Percentiles rank a stretch among this genome's conserved stretches.
phyloP scores from a whole-genome alignment of 2,113 vertebrate genomes.

The Smithornis capensis region DNA sequence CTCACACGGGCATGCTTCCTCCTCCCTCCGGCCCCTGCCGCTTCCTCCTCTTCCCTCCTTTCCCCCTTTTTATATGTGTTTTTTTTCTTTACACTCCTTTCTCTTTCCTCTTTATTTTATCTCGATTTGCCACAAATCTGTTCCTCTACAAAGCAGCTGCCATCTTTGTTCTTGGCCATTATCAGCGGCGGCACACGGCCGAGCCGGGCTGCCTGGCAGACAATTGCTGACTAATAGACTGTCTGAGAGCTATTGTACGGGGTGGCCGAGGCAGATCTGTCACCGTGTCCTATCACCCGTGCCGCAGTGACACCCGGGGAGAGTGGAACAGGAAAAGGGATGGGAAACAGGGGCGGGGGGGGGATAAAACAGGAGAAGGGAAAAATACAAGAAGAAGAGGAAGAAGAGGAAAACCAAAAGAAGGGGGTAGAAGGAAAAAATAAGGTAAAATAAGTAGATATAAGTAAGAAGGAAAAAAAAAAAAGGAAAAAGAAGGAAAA shows the following conservation, averaged over 20 bases:
- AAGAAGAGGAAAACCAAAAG: not conserved
- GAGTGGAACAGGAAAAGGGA: not conserved
- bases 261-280: constrained; percentile 63
- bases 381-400: too few species aligned
- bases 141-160: constrained; percentile 75
- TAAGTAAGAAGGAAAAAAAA: too few species aligned
- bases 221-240: constrained; percentile 74
- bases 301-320: constrained; percentile 6
- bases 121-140: constrained; percentile 77
- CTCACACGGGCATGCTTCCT: not conserved
- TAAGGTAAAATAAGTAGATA: not conserved
- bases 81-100: constrained; percentile 11
- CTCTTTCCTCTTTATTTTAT: constrained; percentile 76
- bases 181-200: constrained; percentile 65
- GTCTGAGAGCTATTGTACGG: constrained; percentile 71
- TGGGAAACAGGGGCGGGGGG: not conserved
- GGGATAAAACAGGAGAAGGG: too few species aligned
- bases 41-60: not conserved
- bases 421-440: too few species aligned
- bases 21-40: not conserved
- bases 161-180: constrained; percentile 80
- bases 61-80: not conserved
- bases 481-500: not conserved
- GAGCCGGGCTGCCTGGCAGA: constrained; percentile 65
- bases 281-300: constrained; percentile 62